Base-by-base conservation (phyloP, 2,797 vertebrate species). In the Tarsius wallacei region DNA sequence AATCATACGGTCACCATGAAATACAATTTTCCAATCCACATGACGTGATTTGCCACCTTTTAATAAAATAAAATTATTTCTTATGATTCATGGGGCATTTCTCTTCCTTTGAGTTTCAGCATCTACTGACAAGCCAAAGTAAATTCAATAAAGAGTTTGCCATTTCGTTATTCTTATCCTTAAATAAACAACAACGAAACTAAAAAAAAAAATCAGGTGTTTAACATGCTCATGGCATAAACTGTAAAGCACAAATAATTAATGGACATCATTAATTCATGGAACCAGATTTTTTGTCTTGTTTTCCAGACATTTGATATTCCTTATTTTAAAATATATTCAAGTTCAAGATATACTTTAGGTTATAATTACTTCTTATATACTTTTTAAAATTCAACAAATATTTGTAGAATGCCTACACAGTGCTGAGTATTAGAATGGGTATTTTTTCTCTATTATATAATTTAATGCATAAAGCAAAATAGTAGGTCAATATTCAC, bases 161-260 rank as follows among this genome's bases (percentile, higher is more conserved):
- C 61, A 87, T 97, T 97, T 97, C 10, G 49, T 89, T 84, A 93
- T 83, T 36, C 55, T 96, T 51, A 31, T 8, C 90, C 94, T 76
- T 80, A 24, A 96, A 73, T 88, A 98, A 98, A 33, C 4, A 55
- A 42, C 9, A 71, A 96, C 97, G 95, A 74, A 14, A 42, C 26
- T 21, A 6, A 6, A 47, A 47, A 24, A 73, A 96, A 98, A 96
- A 73, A 21, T 1, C 5, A 76, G 97, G 66, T 28, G 31, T 95
- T 84, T 88, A 89, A 95, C 68, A 77, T 42, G 86, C 88, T 93
- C 77, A 89, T 47, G 87, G 59, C 87, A 87, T 91, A 97, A 98
- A 89, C 16, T n/a, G 0, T 76, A 86, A 93, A 82, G n/a, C n/a
- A 68, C 64, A 96, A 87, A 24, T 77, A 85, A 71, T 51, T 31